Evolutionary conservation across 2,797 vertebrate species (phyloP).

Genomic region (Bradypodion ventrale): DNA sequence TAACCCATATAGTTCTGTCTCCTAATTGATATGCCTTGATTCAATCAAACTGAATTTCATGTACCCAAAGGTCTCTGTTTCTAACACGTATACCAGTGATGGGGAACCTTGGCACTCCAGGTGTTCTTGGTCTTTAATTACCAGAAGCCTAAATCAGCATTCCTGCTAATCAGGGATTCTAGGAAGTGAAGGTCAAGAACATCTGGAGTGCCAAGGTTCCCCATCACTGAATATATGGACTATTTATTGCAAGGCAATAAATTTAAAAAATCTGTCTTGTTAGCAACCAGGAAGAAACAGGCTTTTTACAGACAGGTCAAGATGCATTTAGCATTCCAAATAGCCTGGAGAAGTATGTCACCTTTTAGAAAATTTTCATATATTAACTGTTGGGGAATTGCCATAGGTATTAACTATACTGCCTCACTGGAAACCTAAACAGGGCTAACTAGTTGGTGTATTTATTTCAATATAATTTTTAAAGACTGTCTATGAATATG

Average conservation of each 20-base stretch:
- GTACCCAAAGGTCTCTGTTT: background rate
- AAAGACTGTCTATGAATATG: background rate
- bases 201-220: too few species aligned
- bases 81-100: background rate
- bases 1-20: background rate
- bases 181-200: too few species aligned
- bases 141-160: too few species aligned
- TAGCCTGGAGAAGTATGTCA: background rate
- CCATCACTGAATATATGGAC: too few species aligned
- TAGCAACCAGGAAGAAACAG: background rate
- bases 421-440: conserved; percentile 33
- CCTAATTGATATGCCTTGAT: background rate
- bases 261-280: background rate
- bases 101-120: too few species aligned
- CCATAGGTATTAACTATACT: conserved; percentile 51
- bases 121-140: too few species aligned
- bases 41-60: background rate
- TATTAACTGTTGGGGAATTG: conserved; percentile 44
- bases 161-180: too few species aligned
- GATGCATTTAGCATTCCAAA: background rate
- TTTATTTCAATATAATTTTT: conserved; percentile 55
- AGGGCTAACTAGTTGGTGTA: conserved; percentile 42
- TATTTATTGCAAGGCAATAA: background rate
- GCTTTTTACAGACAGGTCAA: background rate
- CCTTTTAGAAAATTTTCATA: conserved; percentile 32